Evolutionary conservation across 2,113 vertebrate genomes (phyloP).

Genomic region (Perca schrenkii): DNA sequence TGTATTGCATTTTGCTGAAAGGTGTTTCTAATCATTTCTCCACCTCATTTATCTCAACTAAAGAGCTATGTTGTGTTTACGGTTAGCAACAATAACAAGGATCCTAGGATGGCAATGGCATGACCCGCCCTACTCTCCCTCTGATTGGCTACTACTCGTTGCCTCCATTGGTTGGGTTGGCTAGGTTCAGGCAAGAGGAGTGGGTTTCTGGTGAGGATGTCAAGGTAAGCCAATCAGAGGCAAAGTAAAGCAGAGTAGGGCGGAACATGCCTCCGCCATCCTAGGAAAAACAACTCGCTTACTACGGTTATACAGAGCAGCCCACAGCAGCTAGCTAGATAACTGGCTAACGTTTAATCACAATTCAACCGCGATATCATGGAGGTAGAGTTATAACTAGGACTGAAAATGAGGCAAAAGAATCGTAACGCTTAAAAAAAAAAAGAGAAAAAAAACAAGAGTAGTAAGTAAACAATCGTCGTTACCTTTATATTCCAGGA

Average conservation of each 20-base stretch:
- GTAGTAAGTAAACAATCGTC: neutral
- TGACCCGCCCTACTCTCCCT: too few species aligned
- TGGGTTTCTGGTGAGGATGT: too few species aligned
- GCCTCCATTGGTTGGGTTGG: too few species aligned
- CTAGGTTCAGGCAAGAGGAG: too few species aligned
- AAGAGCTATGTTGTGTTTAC: constrained; percentile 19
- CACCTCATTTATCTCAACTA: neutral
- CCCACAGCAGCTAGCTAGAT: neutral
- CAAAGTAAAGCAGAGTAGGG: too few species aligned
- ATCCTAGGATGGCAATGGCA: too few species aligned
- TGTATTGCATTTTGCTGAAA: neutral
- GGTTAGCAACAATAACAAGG: neutral
- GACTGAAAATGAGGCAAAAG: accelerated
- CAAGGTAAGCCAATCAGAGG: too few species aligned
- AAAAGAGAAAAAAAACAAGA: neutral
- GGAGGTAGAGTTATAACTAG: neutral
- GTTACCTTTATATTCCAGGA: constrained; percentile 60
- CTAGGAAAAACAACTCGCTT: too few species aligned
- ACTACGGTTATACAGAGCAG: neutral
- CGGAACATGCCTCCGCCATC: too few species aligned
- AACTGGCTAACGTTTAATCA: neutral
- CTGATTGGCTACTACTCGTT: too few species aligned
- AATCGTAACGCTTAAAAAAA: neutral
- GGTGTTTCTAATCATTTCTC: neutral
- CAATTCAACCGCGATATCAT: neutral